phyloP scores from a whole-genome alignment of 2,113 vertebrate genomes.

The Spilogale gracilis region DNA sequence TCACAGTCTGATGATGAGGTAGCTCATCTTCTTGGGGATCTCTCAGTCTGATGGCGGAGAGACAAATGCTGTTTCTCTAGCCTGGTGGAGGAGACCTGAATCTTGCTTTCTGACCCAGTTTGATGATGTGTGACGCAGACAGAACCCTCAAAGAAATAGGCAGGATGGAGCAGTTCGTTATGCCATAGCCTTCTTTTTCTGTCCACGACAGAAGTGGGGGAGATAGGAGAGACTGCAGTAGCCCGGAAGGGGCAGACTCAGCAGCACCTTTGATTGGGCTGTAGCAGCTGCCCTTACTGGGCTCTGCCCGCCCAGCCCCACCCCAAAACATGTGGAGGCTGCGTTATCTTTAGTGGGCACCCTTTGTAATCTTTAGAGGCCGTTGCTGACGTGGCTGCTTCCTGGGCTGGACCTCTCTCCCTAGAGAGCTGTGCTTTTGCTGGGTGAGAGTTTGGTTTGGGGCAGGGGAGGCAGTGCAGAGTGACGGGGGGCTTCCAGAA shows the following conservation, averaged over 20 bases:
- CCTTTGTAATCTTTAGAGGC: slow-evolving; percentile 31
- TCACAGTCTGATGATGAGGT: neutral
- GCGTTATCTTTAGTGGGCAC: slow-evolving; percentile 59
- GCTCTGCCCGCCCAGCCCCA: neutral
- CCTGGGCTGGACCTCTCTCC: slow-evolving; percentile 60
- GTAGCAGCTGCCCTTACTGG: neutral
- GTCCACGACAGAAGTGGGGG: neutral
- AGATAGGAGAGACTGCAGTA: neutral
- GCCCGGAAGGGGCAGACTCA: neutral
- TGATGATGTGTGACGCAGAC: neutral
- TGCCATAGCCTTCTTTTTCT: neutral
- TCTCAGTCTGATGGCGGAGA: neutral
- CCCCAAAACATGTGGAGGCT: neutral
- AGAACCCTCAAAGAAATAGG: neutral
- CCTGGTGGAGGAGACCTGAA: neutral
- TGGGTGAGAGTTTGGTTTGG: neutral
- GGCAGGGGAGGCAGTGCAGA: neutral
- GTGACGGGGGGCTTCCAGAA: neutral
- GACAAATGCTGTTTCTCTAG: neutral
- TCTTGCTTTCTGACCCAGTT: neutral
- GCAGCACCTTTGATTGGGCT: neutral
- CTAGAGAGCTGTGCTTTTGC: slow-evolving; percentile 37
- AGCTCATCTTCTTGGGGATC: neutral
- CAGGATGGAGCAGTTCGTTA: neutral
- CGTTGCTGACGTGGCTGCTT: slow-evolving; percentile 43